A percentile compares a stretch with the other conserved stretches of the same genome.
phyloP scores from a whole-genome alignment of 2,113 vertebrate species.

The Rhinolophus ferrumequinum region DNA sequence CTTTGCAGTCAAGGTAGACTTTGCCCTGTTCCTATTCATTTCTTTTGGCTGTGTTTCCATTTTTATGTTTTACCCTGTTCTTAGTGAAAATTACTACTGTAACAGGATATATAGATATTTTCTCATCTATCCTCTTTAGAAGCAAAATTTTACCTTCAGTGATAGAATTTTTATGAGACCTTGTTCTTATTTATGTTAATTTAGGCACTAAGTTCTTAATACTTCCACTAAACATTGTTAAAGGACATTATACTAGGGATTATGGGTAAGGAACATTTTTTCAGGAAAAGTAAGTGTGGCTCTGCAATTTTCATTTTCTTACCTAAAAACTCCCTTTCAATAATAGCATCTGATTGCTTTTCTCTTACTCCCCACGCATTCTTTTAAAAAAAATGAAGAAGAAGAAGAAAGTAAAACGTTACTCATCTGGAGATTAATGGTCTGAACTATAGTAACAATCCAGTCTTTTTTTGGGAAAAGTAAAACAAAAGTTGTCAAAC shows the following conservation, averaged over 20 bases:
- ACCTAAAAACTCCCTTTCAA: neutral
- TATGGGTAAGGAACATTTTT: neutral
- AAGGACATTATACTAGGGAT: neutral
- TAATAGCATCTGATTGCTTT: neutral
- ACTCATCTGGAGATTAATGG: neutral
- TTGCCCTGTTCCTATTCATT: neutral
- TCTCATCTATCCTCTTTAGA: neutral
- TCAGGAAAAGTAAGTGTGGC: neutral
- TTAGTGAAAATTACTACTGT: neutral
- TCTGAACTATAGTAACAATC: neutral
- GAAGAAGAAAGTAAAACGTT: neutral
- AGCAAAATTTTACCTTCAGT: neutral
- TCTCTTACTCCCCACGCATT: neutral
- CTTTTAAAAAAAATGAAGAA: neutral
- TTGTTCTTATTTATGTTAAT: neutral
- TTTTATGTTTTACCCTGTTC: neutral
- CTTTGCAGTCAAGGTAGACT: neutral
- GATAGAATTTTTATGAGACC: neutral
- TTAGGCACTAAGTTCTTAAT: neutral
- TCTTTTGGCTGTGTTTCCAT: neutral
- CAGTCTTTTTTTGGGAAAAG: neutral
- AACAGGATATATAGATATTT: neutral
- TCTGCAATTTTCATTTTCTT: neutral
- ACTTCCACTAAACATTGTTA: neutral
- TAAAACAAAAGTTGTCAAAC: neutral